phyloP scores from a whole-genome alignment of 2,888 invertebrate genomes.

The Drosophila paranaensis region DNA sequence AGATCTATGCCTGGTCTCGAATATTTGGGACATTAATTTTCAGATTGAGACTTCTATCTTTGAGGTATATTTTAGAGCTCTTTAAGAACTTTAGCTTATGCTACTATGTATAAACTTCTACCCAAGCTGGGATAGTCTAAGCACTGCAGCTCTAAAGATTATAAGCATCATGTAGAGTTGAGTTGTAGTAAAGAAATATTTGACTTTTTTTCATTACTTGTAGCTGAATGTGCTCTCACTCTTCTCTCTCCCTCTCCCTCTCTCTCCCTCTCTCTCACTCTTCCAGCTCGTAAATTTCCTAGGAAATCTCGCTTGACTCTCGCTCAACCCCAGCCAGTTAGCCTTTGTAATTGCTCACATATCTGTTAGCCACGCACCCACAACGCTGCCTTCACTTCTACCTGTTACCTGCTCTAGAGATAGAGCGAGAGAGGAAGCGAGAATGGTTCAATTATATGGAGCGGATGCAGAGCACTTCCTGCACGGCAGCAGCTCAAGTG shows the following conservation, averaged over 20 bases:
- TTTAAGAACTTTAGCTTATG: background rate
- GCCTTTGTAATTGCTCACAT: background rate
- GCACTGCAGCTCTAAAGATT: background rate
- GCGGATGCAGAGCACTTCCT: constrained; percentile 38
- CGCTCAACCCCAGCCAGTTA: background rate
- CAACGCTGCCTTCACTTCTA: background rate
- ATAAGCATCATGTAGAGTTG: too few relatives aligned
- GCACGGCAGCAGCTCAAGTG: constrained; percentile 31
- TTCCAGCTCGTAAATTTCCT: too few relatives aligned
- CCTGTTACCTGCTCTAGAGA: background rate
- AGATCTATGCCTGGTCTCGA: background rate
- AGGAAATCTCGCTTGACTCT: background rate
- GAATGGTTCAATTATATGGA: constrained; percentile 11
- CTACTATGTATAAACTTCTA: background rate
- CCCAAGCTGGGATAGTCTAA: too few relatives aligned
- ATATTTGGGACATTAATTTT: too few relatives aligned
- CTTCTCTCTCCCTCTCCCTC: too few relatives aligned
- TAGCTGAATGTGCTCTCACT: too few relatives aligned
- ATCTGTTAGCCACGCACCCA: constrained; percentile 5
- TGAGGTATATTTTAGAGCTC: background rate
- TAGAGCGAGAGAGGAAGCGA: background rate
- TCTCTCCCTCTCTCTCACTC: too few relatives aligned
- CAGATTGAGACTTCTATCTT: too few relatives aligned
- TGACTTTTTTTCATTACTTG: too few relatives aligned
- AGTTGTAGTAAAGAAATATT: too few relatives aligned